A percentile compares a stretch with the other conserved stretches of the same genome.
phyloP scores from a whole-genome alignment of 1,140 invertebrate genomes.

The Ladona fulva region DNA sequence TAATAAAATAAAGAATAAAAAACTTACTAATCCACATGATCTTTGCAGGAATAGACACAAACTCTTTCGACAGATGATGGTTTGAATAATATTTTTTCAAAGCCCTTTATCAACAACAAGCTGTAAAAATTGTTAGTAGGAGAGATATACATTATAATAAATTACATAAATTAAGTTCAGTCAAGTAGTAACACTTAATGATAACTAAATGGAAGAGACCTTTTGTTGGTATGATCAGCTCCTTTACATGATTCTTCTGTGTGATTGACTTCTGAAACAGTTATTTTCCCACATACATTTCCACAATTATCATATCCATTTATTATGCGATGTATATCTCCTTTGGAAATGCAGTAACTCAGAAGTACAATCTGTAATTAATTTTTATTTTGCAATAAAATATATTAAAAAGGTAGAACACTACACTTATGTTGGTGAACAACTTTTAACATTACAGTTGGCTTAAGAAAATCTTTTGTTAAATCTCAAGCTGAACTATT shows the following conservation, averaged over 20 bases:
- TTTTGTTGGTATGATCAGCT: constrained; percentile 37
- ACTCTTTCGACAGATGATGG: constrained; percentile 30
- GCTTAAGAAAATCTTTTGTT: too few species aligned
- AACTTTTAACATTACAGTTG: too few species aligned
- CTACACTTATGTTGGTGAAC: too few species aligned
- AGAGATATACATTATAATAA: too few species aligned
- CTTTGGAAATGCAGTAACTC: constrained; percentile 41
- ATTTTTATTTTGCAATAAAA: too few species aligned
- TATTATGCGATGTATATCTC: constrained; percentile 48
- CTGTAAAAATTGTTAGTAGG: constrained; percentile 32
- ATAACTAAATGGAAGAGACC: constrained; percentile 29
- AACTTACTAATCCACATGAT: constrained; percentile 37
- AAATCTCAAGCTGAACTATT: too few species aligned
- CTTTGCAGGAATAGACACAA: constrained; percentile 41
- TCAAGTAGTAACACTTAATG: neutral
- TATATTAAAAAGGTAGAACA: too few species aligned
- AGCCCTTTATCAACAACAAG: constrained; percentile 32
- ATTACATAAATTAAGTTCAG: neutral
- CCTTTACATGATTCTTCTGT: constrained; percentile 37
- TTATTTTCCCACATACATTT: constrained; percentile 52
- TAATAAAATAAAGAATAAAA: too few species aligned
- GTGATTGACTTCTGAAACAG: constrained; percentile 27
- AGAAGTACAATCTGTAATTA: constrained; percentile 41
- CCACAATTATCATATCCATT: constrained; percentile 59
- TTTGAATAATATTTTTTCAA: constrained; percentile 26